Evolutionary conservation across 2,888 invertebrate genomes (phyloP).

Genomic region (Piscicola geometra): DNA sequence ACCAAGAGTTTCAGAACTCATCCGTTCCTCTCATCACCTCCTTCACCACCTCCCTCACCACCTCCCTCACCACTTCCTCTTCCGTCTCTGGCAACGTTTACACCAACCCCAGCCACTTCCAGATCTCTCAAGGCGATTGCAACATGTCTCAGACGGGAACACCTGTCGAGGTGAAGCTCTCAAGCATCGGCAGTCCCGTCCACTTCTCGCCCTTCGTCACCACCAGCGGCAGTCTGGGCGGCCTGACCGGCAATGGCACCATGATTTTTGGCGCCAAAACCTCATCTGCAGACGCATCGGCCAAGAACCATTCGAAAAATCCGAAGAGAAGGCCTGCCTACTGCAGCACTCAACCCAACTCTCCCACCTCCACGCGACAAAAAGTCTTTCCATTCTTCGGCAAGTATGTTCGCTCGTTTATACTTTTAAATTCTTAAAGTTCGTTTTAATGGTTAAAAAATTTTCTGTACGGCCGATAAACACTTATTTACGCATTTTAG

Average conservation of each 20-base stretch:
- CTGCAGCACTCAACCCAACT: slow-evolving; percentile 36
- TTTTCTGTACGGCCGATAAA: no score
- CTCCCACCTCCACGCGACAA: slow-evolving; percentile 32
- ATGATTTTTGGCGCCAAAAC: slow-evolving; percentile 13
- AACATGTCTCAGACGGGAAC: slow-evolving; percentile 21
- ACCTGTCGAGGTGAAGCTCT: slow-evolving; percentile 31
- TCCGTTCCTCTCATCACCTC: slow-evolving; percentile 8
- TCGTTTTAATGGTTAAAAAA: no score
- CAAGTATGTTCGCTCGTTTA: background rate
- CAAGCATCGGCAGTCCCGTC: slow-evolving; percentile 31
- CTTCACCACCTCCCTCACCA: background rate
- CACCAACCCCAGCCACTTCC: slow-evolving; percentile 25
- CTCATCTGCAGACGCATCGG: background rate
- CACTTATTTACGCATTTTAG: no score
- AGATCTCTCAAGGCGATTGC: background rate
- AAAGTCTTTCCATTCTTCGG: slow-evolving; percentile 33
- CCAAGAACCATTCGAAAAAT: background rate
- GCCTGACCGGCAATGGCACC: background rate
- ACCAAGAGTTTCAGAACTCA: slow-evolving; percentile 6
- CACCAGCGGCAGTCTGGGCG: slow-evolving; percentile 13
- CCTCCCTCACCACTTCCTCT: background rate
- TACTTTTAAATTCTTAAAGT: no score
- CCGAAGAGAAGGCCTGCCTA: background rate
- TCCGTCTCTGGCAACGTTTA: slow-evolving; percentile 23
- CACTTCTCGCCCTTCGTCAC: slow-evolving; percentile 12